These are phyloP conservation scores for Phrynosoma platyrhinos DNA, from an alignment of 2,113 vertebrate species.

Conservation along the genomic window DNA sequence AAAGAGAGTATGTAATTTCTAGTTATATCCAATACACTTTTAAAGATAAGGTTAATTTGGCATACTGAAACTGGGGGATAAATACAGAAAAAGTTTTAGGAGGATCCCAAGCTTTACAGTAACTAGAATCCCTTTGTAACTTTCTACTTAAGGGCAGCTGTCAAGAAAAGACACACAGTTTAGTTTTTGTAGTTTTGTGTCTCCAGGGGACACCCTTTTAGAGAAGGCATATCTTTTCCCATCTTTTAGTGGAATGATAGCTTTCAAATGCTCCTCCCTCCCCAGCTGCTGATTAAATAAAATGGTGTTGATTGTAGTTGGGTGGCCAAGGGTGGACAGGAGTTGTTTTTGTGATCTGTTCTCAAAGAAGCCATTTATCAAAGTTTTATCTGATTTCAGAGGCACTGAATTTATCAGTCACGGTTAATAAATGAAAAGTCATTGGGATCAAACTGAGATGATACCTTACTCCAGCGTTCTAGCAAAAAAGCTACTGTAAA, in stretches of 20 bases:
- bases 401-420: conserved; percentile 95
- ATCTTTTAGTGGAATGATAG: conserved; percentile 82
- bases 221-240: conserved; percentile 82
- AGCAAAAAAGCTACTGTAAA: conserved; percentile 45
- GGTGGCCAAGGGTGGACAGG: conserved; percentile 78
- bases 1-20: background rate
- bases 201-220: background rate
- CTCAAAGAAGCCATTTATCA: conserved; percentile 89
- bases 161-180: conserved; percentile 36
- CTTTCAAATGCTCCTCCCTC: conserved; percentile 76
- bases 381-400: conserved; percentile 97
- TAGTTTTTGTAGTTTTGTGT: conserved; percentile 74
- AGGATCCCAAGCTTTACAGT: background rate
- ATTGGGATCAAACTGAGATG: conserved; percentile 70
- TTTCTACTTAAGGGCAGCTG: conserved; percentile 24
- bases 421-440: conserved; percentile 83
- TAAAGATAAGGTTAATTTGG: background rate
- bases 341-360: conserved; percentile 76
- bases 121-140: background rate
- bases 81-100: background rate
- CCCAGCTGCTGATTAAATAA: conserved; percentile 88
- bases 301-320: conserved; percentile 83
- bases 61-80: too few species aligned
- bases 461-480: conserved; percentile 67
- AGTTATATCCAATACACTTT: background rate